A percentile compares a stretch with the other conserved stretches of the same genome.
Conservation (phyloP, 37 sponge, comb jelly and placozoan genomes). For the Hexactinellida sp. region DNA sequence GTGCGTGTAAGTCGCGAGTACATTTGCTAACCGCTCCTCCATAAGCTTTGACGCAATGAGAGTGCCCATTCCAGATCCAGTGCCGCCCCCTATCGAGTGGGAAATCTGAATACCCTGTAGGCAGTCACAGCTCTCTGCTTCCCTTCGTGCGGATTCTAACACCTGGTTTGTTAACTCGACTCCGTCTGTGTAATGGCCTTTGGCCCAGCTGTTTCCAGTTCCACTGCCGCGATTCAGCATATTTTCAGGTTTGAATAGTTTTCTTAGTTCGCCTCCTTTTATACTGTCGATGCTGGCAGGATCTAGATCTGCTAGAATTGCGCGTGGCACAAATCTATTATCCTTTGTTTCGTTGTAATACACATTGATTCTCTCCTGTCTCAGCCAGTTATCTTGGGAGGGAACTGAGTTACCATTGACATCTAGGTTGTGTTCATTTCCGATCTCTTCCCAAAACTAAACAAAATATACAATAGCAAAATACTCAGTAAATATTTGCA, state of each 20-base stretch:
- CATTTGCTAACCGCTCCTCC: slow-evolving; percentile 89
- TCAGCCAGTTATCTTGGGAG: slow-evolving; percentile 90
- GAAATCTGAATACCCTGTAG: slow-evolving; percentile 98
- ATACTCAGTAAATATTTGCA: neutral
- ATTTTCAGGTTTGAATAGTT: slow-evolving; percentile 97
- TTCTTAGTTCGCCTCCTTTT: slow-evolving; percentile 92
- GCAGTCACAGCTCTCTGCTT: slow-evolving; percentile 97
- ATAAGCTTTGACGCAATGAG: slow-evolving; percentile 96
- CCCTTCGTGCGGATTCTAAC: slow-evolving; percentile 89
- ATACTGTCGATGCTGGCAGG: slow-evolving; percentile 66
- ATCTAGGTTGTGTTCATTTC: slow-evolving; percentile 95
- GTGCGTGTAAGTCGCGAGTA: slow-evolving; percentile 82
- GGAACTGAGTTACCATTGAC: slow-evolving; percentile 38
- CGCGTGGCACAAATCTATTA: slow-evolving; percentile 55
- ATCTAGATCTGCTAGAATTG: slow-evolving; percentile 68
- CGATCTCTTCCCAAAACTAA: slow-evolving; percentile 63
- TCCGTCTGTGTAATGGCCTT: slow-evolving; percentile 77
- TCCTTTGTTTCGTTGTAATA: slow-evolving; percentile 65
- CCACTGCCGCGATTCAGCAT: slow-evolving; percentile 88
- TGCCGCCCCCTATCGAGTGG: slow-evolving; percentile 95
- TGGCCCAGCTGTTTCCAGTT: slow-evolving; percentile 95
- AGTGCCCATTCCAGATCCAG: slow-evolving; percentile 96
- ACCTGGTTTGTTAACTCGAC: slow-evolving; percentile 91
- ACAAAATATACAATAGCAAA: neutral
- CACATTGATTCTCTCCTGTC: slow-evolving; percentile 96